phyloP scores from a whole-genome alignment of 2,888 invertebrate species.

The Clepsis dumicolana region DNA sequence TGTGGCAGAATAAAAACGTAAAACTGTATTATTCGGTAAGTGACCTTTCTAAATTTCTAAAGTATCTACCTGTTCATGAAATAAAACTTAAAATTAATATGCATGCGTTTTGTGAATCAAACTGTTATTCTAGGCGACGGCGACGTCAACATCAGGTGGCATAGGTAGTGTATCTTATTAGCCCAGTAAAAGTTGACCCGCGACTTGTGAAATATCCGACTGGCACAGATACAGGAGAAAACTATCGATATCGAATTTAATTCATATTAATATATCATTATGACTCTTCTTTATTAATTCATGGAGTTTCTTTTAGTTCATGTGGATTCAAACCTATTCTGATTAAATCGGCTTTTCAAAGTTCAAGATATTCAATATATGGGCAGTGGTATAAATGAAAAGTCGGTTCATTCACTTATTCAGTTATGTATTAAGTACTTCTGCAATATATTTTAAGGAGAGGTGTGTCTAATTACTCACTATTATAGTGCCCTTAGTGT shows the following conservation, averaged over 20 bases:
- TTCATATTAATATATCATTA: slow-evolving; percentile 11
- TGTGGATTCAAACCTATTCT: not conserved
- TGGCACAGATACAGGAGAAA: slow-evolving; percentile 40
- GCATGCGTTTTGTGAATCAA: slow-evolving; percentile 30
- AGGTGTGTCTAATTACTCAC: too few species aligned
- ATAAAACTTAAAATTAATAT: slow-evolving; percentile 24
- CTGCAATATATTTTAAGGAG: too few species aligned
- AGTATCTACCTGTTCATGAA: not conserved
- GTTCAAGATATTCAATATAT: too few species aligned
- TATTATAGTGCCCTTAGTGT: too few species aligned
- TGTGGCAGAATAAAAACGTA: not conserved
- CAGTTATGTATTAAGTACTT: too few species aligned
- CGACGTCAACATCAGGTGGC: slow-evolving; percentile 20
- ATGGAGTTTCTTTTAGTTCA: slow-evolving; percentile 15
- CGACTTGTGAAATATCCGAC: slow-evolving; percentile 47
- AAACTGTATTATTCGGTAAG: not conserved
- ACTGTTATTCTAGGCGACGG: slow-evolving; percentile 33
- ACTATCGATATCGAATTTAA: slow-evolving; percentile 25
- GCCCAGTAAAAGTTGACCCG: slow-evolving; percentile 47
- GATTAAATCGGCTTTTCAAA: too few species aligned
- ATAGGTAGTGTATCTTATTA: slow-evolving; percentile 33
- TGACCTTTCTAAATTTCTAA: slow-evolving; percentile 9
- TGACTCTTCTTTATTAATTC: slow-evolving; percentile 14
- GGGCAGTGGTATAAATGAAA: too few species aligned
- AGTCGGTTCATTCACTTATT: too few species aligned